Evolutionary conservation across 2,797 vertebrate genomes (phyloP).

Genomic region (Potorous gilbertii): DNA sequence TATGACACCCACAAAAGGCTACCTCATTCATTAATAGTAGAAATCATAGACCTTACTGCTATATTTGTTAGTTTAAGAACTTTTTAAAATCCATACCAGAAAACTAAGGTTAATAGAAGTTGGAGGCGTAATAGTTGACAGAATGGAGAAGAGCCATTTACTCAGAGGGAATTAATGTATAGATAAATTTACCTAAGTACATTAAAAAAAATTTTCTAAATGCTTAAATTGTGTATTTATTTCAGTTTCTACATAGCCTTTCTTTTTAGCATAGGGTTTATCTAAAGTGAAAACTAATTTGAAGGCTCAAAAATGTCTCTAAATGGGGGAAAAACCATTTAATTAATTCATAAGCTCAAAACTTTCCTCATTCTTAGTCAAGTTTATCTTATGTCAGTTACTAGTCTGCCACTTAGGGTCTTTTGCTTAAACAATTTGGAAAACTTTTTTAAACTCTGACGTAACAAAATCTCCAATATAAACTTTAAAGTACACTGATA

Average conservation of each 20-base stretch:
- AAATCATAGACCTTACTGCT: not conserved
- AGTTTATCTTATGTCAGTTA: not conserved
- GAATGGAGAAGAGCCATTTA: not conserved
- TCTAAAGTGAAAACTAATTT: conserved; percentile 4
- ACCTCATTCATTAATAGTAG: not conserved
- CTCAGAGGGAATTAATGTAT: not conserved
- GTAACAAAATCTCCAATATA: not conserved
- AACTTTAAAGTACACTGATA: conserved; percentile 15
- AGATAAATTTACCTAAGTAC: not conserved
- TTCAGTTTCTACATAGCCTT: not conserved
- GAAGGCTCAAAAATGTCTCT: not conserved
- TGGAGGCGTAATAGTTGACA: not conserved
- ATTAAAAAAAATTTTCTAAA: not conserved
- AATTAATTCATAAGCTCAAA: not conserved
- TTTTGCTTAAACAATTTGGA: conserved; percentile 9
- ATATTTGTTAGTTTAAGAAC: not conserved
- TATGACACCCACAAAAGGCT: not conserved
- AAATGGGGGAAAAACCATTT: not conserved
- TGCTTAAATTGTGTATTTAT: not conserved
- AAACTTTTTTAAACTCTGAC: conserved; percentile 16
- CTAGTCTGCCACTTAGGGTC: conserved; percentile 10
- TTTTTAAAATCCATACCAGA: not conserved
- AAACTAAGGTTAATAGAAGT: not conserved
- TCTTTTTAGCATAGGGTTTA: not conserved
- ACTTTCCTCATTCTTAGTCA: not conserved